phyloP scores from a whole-genome alignment of 2,113 vertebrate species.

The Hoplias malabaricus region DNA sequence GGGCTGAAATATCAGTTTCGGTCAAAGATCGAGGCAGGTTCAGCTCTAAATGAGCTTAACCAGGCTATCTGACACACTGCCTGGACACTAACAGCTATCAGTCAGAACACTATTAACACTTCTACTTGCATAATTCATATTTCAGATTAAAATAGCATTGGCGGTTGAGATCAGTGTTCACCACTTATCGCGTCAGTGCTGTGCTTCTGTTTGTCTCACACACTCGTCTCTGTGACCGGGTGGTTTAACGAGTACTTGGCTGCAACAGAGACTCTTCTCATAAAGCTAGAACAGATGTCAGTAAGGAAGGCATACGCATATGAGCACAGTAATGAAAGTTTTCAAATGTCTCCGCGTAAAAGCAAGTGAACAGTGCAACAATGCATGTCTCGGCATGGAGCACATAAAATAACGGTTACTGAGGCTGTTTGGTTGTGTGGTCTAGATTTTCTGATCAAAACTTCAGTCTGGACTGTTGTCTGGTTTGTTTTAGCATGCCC shows the following conservation, averaged over 20 bases:
- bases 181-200: neutral
- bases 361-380: neutral
- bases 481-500: too few relatives aligned
- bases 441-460: too few relatives aligned
- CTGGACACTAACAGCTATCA: conserved; percentile 17
- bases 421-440: too few relatives aligned
- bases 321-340: neutral
- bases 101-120: conserved; percentile 17
- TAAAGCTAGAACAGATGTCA: neutral
- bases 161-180: conserved; percentile 1
- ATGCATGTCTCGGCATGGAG: neutral
- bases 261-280: neutral
- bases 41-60: conserved; percentile 38
- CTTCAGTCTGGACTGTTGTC: too few relatives aligned
- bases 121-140: conserved; percentile 42
- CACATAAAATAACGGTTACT: too few relatives aligned
- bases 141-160: conserved; percentile 26
- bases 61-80: conserved; percentile 40
- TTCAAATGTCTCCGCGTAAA: neutral
- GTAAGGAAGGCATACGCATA: neutral
- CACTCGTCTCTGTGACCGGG: neutral
- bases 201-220: neutral
- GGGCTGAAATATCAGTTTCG: conserved; percentile 41
- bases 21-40: conserved; percentile 38
- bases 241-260: neutral